These are phyloP conservation scores for Todiramphus chloris DNA, from an alignment of 2,113 vertebrate species.

Conservation along the genomic window DNA sequence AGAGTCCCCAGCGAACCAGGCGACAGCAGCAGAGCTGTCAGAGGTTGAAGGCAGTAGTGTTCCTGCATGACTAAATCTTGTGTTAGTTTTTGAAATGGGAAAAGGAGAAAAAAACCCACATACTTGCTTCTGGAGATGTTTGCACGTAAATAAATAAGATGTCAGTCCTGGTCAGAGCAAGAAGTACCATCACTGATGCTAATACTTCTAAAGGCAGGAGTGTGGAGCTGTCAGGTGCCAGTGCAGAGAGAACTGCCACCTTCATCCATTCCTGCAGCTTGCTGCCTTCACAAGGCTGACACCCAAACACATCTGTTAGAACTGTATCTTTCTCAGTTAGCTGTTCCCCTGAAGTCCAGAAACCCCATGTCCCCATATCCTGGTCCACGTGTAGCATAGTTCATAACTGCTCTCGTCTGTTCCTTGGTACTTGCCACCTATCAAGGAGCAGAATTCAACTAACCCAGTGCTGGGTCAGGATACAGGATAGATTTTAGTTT, in stretches of 20 bases:
- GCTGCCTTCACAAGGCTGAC: neutral
- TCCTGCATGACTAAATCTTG: neutral
- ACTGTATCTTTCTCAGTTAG: neutral
- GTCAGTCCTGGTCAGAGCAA: neutral
- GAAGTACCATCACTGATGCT: neutral
- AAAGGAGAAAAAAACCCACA: neutral
- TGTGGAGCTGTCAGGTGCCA: neutral
- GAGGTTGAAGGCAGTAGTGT: neutral
- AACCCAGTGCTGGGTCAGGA: neutral
- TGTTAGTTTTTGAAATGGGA: neutral
- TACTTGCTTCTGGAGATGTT: neutral
- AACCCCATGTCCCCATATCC: neutral
- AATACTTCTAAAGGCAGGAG: neutral
- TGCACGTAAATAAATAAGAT: neutral
- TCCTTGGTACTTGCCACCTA: rapidly evolving
- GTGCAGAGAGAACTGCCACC: neutral
- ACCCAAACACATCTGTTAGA: neutral
- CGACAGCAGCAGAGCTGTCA: neutral
- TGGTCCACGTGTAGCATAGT: neutral
- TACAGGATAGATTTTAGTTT: neutral
- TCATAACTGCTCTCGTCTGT: neutral
- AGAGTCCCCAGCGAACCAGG: neutral
- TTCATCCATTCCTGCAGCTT: neutral
- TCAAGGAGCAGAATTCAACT: neutral
- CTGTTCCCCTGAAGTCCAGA: neutral